phyloP scores from a whole-genome alignment of 2,888 invertebrate genomes.

The Volucella inflata region DNA sequence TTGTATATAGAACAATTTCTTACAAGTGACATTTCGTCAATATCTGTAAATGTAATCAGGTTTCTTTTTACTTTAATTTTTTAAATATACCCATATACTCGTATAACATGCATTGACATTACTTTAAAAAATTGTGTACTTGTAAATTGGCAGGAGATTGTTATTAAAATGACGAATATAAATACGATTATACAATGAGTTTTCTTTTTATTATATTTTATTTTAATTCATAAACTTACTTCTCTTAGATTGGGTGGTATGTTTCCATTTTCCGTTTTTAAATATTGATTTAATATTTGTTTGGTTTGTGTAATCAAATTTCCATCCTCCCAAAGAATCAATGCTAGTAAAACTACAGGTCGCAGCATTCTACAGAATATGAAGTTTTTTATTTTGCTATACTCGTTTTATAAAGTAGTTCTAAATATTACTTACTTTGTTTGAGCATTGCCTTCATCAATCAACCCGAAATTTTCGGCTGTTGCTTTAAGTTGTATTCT shows the following conservation, averaged over 20 bases:
- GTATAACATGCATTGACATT: too few relatives aligned
- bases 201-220: background rate
- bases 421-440: conserved; percentile 78
- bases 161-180: too few relatives aligned
- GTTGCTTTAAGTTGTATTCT: conserved; percentile 82
- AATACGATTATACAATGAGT: background rate
- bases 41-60: too few relatives aligned
- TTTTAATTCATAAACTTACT: conserved; percentile 77
- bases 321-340: conserved; percentile 83
- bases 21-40: too few relatives aligned
- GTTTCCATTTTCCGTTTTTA: conserved; percentile 81
- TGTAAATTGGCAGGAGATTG: too few relatives aligned
- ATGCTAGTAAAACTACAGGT: conserved; percentile 82
- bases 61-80: too few relatives aligned
- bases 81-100: too few relatives aligned
- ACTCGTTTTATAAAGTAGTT: background rate
- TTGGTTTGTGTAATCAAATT: conserved; percentile 82
- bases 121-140: too few relatives aligned
- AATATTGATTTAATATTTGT: conserved; percentile 82
- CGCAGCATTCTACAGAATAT: conserved; percentile 80
- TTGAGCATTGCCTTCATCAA: conserved; percentile 82
- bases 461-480: conserved; percentile 82
- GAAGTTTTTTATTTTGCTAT: background rate
- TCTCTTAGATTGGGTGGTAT: conserved; percentile 83
- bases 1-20: too few relatives aligned